Base-by-base conservation (phyloP, 2,113 vertebrate species). In the Oenanthe melanoleuca region DNA sequence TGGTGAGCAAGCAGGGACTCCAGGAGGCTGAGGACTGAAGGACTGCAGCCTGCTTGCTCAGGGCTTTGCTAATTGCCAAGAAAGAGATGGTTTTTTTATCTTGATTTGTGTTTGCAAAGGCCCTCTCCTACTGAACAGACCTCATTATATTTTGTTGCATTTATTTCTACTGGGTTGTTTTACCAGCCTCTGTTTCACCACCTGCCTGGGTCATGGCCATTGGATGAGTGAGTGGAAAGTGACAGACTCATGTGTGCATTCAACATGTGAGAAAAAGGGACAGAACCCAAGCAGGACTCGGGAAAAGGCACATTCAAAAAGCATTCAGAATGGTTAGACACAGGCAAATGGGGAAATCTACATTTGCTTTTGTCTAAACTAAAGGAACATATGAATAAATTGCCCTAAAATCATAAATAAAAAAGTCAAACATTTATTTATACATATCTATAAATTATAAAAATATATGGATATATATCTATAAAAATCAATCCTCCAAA, bases 41-140 rank as follows among this genome's bases (percentile, higher is more conserved):
- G 9, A 26, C 23, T n/a, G 55, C 33, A 82, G 1, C 22, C 33
- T 1, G 6, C 74, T 50, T 1, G 2, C 66, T 29, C 7, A 0
- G 42, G 21, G 22, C 25, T 80, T 69, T 66, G 37, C 19, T 65
- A 44, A 65, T 45, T 13, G 1, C 28, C 25, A 60, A 33, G 28
- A 2, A 5, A 75, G 28, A 37, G 10, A 22, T 65, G 14, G 40
- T 29, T 92, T 86, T 74, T 29, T 38, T 53, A 37, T 17, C 34
- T 69, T 53, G 33, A 60, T 88, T 44, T 26, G 26, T 60, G 38
- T 49, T 79, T 75, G 22, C 25, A 78, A 84, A 91, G n/a, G 17
- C 52, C 38, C 5, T 60, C 18, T 92, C n/a, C 57, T 91, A 26
- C 49, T 37, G 49, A 87, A 65, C 65, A 81, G 20, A 67, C 45